Percentiles rank a stretch among this genome's conserved stretches.
Evolutionary conservation across 1,140 invertebrate genomes (phyloP).

Genomic region (Druon quercuslanigerum): DNA sequence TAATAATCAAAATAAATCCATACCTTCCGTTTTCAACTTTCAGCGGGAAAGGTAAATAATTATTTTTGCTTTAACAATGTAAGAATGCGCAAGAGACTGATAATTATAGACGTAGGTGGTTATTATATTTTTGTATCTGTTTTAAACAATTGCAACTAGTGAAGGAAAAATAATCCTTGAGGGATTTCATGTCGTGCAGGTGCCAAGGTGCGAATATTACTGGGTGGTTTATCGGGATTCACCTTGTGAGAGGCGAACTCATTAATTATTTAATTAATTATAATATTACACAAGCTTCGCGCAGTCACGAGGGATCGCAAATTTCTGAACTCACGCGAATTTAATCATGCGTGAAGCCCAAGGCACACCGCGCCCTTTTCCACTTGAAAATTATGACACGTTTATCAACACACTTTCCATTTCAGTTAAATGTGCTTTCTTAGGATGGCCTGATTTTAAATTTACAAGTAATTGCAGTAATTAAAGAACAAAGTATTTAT

Average conservation of each 20-base stretch:
- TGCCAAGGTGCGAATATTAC: slow-evolving; percentile 11
- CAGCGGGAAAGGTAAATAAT: background rate
- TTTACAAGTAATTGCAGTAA: too few relatives aligned
- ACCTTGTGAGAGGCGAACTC: slow-evolving; percentile 15
- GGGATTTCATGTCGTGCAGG: background rate
- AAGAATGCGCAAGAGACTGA: background rate
- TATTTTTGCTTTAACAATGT: background rate
- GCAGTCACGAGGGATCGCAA: slow-evolving; percentile 18
- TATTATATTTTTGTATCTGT: slow-evolving; percentile 9
- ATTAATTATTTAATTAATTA: slow-evolving; percentile 31
- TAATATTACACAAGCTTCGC: slow-evolving; percentile 1
- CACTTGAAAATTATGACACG: background rate
- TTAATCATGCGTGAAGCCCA: slow-evolving; percentile 3
- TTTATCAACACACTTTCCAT: background rate
- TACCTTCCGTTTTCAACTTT: too few relatives aligned
- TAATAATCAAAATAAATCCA: too few relatives aligned
- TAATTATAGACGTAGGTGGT: slow-evolving; percentile 7
- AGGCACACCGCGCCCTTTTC: background rate
- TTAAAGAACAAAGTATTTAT: too few relatives aligned
- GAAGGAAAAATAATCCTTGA: background rate
- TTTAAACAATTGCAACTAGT: slow-evolving; percentile 2
- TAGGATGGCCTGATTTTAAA: too few relatives aligned
- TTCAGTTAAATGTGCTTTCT: too few relatives aligned
- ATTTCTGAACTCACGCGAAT: slow-evolving; percentile 24
- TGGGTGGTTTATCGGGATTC: slow-evolving; percentile 24